Evolutionary conservation across 92 coral and sea anemone genomes (phyloP).

Genomic region (Bergia puertoricense): DNA sequence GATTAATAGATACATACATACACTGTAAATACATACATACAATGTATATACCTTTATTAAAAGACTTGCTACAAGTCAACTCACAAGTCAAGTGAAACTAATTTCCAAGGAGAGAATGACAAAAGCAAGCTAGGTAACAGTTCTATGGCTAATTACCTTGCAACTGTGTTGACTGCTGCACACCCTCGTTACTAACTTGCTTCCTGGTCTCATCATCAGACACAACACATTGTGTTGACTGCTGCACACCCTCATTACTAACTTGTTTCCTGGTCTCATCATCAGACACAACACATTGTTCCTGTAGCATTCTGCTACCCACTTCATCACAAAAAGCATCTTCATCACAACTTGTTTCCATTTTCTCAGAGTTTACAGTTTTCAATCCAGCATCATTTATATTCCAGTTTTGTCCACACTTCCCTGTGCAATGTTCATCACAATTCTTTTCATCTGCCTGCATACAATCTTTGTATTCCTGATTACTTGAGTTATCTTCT

Average conservation of each 20-base stretch:
- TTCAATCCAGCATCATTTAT: constrained; percentile 45
- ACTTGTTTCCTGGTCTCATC: constrained; percentile 58
- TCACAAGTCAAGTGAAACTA: too few species aligned
- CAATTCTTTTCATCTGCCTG: constrained; percentile 34
- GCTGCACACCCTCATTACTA: constrained; percentile 33
- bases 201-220: constrained; percentile 67
- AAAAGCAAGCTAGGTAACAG: neutral
- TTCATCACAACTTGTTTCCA: constrained; percentile 41
- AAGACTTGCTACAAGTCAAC: neutral
- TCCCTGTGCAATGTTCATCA: constrained; percentile 45
- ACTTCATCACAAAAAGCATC: constrained; percentile 66
- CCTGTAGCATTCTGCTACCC: constrained; percentile 65
- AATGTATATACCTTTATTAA: too few species aligned
- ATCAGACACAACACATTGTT: constrained; percentile 72
- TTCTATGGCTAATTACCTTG: constrained; percentile 5
- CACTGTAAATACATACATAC: too few species aligned
- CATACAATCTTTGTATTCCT: constrained; percentile 14
- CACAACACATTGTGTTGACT: constrained; percentile 53
- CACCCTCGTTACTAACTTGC: constrained; percentile 38
- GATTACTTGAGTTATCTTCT: constrained; percentile 30
- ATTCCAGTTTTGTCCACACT: constrained; percentile 54
- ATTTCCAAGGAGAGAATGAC: too few species aligned
- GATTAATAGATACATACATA: too few species aligned
- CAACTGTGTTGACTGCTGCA: constrained; percentile 30
- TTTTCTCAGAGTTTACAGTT: constrained; percentile 42